These are phyloP conservation scores for Seriola aureovittata DNA, from an alignment of 2,113 vertebrate species.

Conservation along the genomic window DNA sequence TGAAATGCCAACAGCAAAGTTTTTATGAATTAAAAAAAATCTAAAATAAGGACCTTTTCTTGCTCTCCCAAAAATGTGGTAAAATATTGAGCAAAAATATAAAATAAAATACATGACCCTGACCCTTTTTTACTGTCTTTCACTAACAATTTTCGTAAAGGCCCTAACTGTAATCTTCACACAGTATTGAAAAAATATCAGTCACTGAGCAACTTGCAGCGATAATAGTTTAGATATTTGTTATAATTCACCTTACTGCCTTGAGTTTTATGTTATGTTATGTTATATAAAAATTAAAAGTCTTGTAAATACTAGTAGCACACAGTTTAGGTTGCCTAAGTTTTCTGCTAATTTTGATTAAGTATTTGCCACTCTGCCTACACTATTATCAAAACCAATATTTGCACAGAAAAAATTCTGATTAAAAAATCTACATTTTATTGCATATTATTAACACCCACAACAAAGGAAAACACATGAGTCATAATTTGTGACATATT, in stretches of 20 bases:
- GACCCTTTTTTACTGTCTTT: too few species aligned
- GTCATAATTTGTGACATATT: constrained; percentile 22
- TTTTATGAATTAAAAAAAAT: background rate
- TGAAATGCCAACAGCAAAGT: background rate
- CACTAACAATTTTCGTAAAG: background rate
- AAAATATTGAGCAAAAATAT: background rate
- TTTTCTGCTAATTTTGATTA: background rate
- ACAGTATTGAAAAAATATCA: constrained; percentile 2
- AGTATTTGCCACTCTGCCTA: background rate
- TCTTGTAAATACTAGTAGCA: background rate
- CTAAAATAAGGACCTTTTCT: background rate
- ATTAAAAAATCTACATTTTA: background rate
- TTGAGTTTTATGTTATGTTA: background rate
- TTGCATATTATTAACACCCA: background rate
- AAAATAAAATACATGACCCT: background rate
- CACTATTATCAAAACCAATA: background rate
- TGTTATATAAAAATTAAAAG: background rate
- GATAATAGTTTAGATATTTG: background rate
- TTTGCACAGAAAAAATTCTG: background rate
- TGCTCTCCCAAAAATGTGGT: too few species aligned
- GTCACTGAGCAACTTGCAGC: background rate
- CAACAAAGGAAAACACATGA: constrained; percentile 2
- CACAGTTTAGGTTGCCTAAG: background rate
- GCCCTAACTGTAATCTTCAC: background rate
- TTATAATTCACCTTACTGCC: background rate